A percentile compares a stretch with the other conserved stretches of the same genome.
phyloP scores from a whole-genome alignment of 2,888 invertebrate genomes.

The Clitarchus hookeri region DNA sequence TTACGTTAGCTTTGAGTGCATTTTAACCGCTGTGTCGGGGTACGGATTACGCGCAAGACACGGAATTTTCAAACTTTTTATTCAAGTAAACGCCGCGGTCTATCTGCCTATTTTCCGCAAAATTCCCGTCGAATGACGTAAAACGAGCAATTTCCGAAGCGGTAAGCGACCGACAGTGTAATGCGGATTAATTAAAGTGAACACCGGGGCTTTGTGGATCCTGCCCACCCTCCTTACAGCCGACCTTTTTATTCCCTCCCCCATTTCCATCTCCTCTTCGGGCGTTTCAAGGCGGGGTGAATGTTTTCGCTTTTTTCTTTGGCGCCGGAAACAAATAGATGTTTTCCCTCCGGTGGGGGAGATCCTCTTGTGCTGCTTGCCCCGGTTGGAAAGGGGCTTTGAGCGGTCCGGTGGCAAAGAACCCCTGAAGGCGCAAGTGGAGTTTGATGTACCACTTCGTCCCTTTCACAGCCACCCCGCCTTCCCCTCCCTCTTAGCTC shows the following conservation, averaged over 20 bases:
- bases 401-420: background rate
- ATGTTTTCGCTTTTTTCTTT: background rate
- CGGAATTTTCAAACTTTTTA: background rate
- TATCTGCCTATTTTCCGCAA: background rate
- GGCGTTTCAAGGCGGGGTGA: background rate
- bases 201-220: background rate
- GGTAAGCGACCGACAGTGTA: background rate
- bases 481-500: background rate
- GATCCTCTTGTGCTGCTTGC: background rate
- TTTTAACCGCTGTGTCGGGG: no score
- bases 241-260: background rate
- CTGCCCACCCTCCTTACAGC: background rate
- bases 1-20: no score
- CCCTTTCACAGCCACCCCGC: background rate
- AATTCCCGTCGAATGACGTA: background rate
- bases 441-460: background rate
- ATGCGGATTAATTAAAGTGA: conserved; percentile 4
- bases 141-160: conserved; percentile 7
- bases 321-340: conserved; percentile 7
- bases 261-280: background rate
- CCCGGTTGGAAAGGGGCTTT: background rate
- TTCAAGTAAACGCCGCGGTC: background rate
- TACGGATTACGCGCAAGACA: no score
- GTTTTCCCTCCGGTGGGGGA: background rate
- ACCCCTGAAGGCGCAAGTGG: background rate